Evolutionary conservation across 2,113 vertebrate species (phyloP), one percentile per base, ranked within the genome.

Genomic region (Ahaetulla prasina): DNA sequence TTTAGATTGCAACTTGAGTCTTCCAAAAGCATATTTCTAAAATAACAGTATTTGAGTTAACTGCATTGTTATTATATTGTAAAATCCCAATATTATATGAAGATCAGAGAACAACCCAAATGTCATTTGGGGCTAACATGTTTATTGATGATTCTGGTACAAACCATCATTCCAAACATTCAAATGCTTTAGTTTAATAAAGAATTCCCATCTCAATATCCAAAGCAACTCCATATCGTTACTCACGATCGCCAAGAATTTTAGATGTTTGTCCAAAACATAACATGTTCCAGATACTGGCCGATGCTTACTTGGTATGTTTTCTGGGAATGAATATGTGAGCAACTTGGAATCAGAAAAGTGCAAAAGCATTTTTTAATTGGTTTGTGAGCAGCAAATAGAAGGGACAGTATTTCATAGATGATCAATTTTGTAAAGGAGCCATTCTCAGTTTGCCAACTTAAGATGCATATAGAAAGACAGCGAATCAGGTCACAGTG

Each of bases 1-100:
- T 91, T 95, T 93, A 87, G 93, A 87, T 88, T 93, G 52, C 92
- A 45, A 27, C 47, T 85, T 1, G 68, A 74, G 84, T 47, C 0
- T 80, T 1, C 22, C 80, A 35, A 88, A 88, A 80, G 27, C 10
- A 11, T 68, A 10, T 43, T 88, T 60, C 52, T 43, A 25, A 84
- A 18, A 5, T 8, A 10, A 20, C 22, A 53, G 57, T 1, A 63
- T 22, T 35, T 23, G 55, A 91, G 39, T 50, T 49, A 22, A 25
- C 30, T 54, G 14, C 86, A 54, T 92, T n/a, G 18, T 39, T 50
- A 9, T 50, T 12, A 22, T 80, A 22, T 80, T 20, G 16, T 39
- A 80, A 80, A 80, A 39, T 80, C 68, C 35, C 35, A 80, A 20
- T 39, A 39, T 39, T 80, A 39, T 39, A 18, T 20, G 68, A 80